Evolutionary conservation across 1,140 invertebrate genomes (phyloP).

Genomic region (Paraescarpia echinospica): DNA sequence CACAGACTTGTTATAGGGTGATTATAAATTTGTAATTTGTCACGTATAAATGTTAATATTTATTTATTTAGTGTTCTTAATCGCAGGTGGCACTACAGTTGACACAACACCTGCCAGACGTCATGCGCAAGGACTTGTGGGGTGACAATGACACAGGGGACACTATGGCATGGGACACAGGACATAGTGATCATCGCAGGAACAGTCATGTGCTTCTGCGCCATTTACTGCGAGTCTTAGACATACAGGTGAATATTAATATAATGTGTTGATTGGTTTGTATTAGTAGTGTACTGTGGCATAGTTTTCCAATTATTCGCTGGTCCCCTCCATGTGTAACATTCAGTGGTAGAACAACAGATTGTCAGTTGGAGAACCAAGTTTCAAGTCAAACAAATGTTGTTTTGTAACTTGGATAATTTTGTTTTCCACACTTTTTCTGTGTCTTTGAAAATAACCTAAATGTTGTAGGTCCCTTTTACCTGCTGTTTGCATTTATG

Average conservation of each 20-base stretch:
- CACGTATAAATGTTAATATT: neutral
- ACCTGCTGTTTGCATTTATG: too few relatives aligned
- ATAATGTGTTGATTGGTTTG: neutral
- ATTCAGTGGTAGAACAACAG: too few relatives aligned
- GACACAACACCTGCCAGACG: neutral
- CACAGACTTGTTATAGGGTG: neutral
- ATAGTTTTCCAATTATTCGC: neutral
- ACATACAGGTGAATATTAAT: neutral
- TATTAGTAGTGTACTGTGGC: neutral
- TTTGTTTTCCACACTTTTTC: too few relatives aligned
- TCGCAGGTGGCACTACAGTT: neutral
- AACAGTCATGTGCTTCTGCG: neutral
- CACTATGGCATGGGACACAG: neutral
- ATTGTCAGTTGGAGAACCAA: too few relatives aligned
- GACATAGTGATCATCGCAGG: neutral
- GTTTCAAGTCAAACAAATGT: too few relatives aligned
- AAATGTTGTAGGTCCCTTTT: too few relatives aligned
- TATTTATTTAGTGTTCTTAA: neutral
- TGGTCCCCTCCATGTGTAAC: neutral
- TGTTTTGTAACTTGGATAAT: too few relatives aligned
- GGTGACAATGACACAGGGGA: neutral
- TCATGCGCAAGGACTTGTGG: neutral
- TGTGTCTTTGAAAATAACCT: too few relatives aligned
- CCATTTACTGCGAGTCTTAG: neutral
- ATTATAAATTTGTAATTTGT: neutral